A percentile compares a stretch with the other conserved stretches of the same genome.
These are phyloP conservation scores for Acrocera orbiculus DNA, from an alignment of 2,888 invertebrate genomes.

Conservation along the genomic window DNA sequence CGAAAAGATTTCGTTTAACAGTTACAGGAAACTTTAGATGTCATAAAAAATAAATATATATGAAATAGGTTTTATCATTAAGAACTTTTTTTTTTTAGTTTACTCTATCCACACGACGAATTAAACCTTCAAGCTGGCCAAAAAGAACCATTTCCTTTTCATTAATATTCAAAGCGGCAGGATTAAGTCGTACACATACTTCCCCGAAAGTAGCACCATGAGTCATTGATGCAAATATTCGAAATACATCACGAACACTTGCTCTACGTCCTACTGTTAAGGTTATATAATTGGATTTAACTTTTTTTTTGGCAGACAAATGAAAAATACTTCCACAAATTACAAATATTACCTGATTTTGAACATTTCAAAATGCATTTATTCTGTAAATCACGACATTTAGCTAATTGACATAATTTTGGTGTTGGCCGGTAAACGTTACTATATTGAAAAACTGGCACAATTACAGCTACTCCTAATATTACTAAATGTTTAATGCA, in stretches of 20 bases:
- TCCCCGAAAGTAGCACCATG: constrained; percentile 61
- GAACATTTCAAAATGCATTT: constrained; percentile 54
- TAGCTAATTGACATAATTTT: constrained; percentile 45
- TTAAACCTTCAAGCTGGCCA: constrained; percentile 69
- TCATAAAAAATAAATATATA: constrained; percentile 1
- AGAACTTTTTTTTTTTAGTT: no score
- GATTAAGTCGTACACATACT: constrained; percentile 54
- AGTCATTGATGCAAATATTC: constrained; percentile 58
- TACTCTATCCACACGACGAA: constrained; percentile 64
- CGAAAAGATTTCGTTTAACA: constrained; percentile 20
- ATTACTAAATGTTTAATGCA: constrained; percentile 65
- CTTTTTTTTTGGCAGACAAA: background rate
- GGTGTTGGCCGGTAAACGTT: constrained; percentile 57
- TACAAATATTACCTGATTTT: constrained; percentile 36
- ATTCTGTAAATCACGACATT: constrained; percentile 45
- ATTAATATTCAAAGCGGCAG: constrained; percentile 55
- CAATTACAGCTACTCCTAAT: constrained; percentile 54
- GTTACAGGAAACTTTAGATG: constrained; percentile 35
- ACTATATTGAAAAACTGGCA: constrained; percentile 66
- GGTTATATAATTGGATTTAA: constrained; percentile 6
- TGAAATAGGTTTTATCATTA: constrained; percentile 2
- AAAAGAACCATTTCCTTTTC: constrained; percentile 72
- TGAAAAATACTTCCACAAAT: background rate
- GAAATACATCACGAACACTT: constrained; percentile 49
- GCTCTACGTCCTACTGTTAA: constrained; percentile 44